Evolutionary conservation across 2,888 invertebrate species (phyloP).

Genomic region (Leptopilina drosophilae): DNA sequence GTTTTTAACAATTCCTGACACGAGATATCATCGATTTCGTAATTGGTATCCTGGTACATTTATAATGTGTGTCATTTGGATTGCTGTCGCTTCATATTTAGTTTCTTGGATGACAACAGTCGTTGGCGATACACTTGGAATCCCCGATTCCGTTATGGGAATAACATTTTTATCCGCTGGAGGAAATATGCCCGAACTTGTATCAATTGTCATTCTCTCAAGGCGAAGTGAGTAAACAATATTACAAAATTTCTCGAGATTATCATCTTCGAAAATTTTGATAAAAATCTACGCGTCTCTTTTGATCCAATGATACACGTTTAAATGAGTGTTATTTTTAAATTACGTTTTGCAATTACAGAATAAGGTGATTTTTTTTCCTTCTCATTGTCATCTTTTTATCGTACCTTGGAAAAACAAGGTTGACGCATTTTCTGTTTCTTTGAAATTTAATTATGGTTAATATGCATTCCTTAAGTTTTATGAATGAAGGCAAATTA

Average conservation of each 20-base stretch:
- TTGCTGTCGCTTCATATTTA: slow-evolving; percentile 90
- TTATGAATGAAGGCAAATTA: background rate
- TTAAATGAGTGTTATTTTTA: background rate
- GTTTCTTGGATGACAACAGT: slow-evolving; percentile 95
- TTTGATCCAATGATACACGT: background rate
- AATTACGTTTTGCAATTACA: background rate
- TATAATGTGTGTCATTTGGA: slow-evolving; percentile 91
- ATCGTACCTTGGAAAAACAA: background rate
- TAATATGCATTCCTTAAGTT: too few species aligned
- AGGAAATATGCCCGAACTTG: slow-evolving; percentile 90
- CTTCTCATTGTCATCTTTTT: background rate
- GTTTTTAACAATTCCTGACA: slow-evolving; percentile 85
- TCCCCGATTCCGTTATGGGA: slow-evolving; percentile 94
- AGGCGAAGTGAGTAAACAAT: slow-evolving; percentile 83
- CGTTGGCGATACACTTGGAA: slow-evolving; percentile 87
- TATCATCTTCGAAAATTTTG: background rate
- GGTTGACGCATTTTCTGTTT: background rate
- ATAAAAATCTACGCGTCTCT: background rate
- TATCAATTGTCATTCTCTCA: slow-evolving; percentile 91
- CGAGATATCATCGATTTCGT: slow-evolving; percentile 78
- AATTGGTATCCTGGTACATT: slow-evolving; percentile 88
- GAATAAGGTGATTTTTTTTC: background rate
- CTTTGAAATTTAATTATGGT: too few species aligned
- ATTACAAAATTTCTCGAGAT: slow-evolving; percentile 1
- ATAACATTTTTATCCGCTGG: slow-evolving; percentile 94